Conservation (phyloP, 2,888 invertebrate genomes). For the Xylocampa areola region DNA sequence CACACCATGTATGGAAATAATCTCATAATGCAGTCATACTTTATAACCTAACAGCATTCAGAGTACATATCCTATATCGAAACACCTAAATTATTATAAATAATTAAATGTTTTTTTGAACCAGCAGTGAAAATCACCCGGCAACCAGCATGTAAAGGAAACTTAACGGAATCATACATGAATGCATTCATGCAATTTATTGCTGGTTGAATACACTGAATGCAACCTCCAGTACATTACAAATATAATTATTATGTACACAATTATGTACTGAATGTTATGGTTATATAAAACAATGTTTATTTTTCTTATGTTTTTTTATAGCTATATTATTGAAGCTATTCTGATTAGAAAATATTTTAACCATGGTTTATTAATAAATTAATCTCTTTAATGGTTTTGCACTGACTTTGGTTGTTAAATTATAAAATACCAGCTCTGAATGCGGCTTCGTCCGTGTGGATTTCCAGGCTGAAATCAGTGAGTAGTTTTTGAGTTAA, state of each 20-base stretch:
- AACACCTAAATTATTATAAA: conserved; percentile 20
- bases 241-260: conserved; percentile 12
- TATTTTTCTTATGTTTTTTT: not conserved
- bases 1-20: too few relatives aligned
- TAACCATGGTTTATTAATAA: too few relatives aligned
- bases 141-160: conserved; percentile 22
- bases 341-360: conserved; percentile 14
- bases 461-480: too few relatives aligned
- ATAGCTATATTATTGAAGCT: conserved; percentile 1
- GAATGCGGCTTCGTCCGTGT: too few relatives aligned
- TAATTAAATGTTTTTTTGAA: conserved; percentile 17
- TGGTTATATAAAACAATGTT: conserved; percentile 8
- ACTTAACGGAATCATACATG: conserved; percentile 34
- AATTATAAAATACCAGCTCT: too few relatives aligned
- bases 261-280: conserved; percentile 8
- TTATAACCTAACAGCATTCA: not conserved
- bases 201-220: conserved; percentile 24
- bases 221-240: conserved; percentile 15
- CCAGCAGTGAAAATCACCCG: conserved; percentile 23
- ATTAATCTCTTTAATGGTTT: too few relatives aligned
- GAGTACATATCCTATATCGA: not conserved
- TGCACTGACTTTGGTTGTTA: too few relatives aligned
- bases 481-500: too few relatives aligned
- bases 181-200: conserved; percentile 29
- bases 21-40: too few relatives aligned